Evolutionary conservation across 1,140 invertebrate species (phyloP), one percentile per base, ranked within the genome.

Genomic region (Acromyrmex echinatior): DNA sequence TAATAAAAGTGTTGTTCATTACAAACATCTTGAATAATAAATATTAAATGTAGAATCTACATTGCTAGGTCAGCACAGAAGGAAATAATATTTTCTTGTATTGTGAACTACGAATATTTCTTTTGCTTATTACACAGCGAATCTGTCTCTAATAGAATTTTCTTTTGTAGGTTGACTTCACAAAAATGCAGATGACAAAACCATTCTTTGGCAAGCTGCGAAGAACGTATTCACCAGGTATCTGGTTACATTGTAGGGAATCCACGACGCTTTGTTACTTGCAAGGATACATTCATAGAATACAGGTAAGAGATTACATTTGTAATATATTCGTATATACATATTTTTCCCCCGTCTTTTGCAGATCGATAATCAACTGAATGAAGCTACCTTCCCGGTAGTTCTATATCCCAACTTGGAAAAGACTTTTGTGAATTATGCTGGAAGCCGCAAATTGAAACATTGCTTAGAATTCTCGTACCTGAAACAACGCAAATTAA

Each of bases 121-220:
- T 68, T 45, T 39, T 18, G 1, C 25, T 31, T 74, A 53, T 74
- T 6, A 0, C 18, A 31, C 0, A 25, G 9, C 12, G 14, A 62
- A 18, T 51, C 3, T 3, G 2, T 28, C 21, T 53, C n/a, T 51
- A 16, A 70, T 7, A 31, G 10, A 25, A 7, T 5, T 82, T 74
- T 63, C 35, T 65, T 81, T 87, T 90, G 90, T 7, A 98, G 96
- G 97, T 98, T 87, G 98, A 98, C 93, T 96, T 98, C 86, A 96
- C 96, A 70, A 98, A 97, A 92, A 98, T 98, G 98, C 97, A 97
- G 88, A 98, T 98, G 97, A 97, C 97, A 0, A 98, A 98, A 93
- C 98, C 98, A 1, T 98, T 98, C 93, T 98, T 97, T 94, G 98
- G 97, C 1, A 97, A 98, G 92, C 92, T 98, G 35, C 94, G 97